Evolutionary conservation across 2,113 vertebrate species (phyloP), one percentile per base, ranked within the genome.

Genomic region (Leucosticte australis): DNA sequence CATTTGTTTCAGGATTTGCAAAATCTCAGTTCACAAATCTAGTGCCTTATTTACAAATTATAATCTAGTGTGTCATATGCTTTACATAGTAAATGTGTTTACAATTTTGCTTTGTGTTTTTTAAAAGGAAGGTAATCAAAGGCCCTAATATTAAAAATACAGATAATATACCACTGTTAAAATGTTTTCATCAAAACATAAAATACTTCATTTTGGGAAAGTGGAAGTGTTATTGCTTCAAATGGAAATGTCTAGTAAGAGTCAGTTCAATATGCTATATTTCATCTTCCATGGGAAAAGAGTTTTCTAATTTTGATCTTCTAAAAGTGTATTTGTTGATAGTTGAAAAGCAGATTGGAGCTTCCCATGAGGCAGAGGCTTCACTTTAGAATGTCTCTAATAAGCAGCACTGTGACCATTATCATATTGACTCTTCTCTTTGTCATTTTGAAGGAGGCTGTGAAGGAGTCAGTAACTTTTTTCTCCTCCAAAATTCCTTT

Each of bases 381-480:
- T 89, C 42, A 15, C 76, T 93, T 77, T 11, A 81, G 73, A 70
- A 89, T 83, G 30, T 68, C 42, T 92, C 73, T 92, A 52, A 83
- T 63, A 74, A 94, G 47, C 64, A 65, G 46, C 35, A 10, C 33
- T 74, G 55, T 88, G 64, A 70, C 71, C 4, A 56, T 78, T 83
- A 70, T 39, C 90, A 74, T 86, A 70, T 67, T 74, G 80, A 50
- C 88, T 94, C 63, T 83, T 71, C 57, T 91, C 65, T 88, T 65
- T 88, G 79, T 90, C 90, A 44, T 92, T 65, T 70, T 90, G 80
- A 94, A 94, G 94, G 78, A 88, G 55, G 5, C 59, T 86, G 59
- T 77, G 87, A 92, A 92, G 94, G 89, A 95, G 79, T 89, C 68
- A 37, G 49, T 90, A 50, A 9, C 80, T 92, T 80, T 82, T 92